Evolutionary conservation across 2,888 invertebrate genomes (phyloP).

Genomic region (Eledona agricola): DNA sequence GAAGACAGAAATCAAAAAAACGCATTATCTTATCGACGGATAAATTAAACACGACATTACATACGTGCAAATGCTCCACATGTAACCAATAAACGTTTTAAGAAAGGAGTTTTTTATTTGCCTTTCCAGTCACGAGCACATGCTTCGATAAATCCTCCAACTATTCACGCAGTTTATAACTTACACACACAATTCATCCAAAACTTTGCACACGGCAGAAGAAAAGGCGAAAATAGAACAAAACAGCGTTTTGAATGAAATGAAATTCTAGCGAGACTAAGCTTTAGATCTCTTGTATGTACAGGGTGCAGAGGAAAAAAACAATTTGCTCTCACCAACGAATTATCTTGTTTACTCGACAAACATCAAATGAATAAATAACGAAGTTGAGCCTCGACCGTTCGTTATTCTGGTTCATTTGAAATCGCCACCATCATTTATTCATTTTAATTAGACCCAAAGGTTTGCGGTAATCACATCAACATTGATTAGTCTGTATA

Average conservation of each 20-base stretch:
- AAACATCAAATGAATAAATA: conserved; percentile 17
- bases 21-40: too few species aligned
- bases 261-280: too few species aligned
- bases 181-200: conserved; percentile 24
- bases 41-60: too few species aligned
- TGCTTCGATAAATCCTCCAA: conserved; percentile 15
- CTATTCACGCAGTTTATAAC: conserved; percentile 24
- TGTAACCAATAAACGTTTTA: too few species aligned
- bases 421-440: conserved; percentile 17
- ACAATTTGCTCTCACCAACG: conserved; percentile 1
- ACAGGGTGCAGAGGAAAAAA: background rate
- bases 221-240: too few species aligned
- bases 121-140: too few species aligned
- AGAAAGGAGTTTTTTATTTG: too few species aligned
- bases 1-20: conserved; percentile 4
- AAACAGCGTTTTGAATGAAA: too few species aligned
- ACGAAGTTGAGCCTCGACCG: conserved; percentile 7
- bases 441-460: conserved; percentile 23
- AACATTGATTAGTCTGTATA: conserved; percentile 11
- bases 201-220: conserved; percentile 21
- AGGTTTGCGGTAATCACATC: conserved; percentile 20
- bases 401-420: conserved; percentile 18
- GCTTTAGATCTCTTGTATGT: too few species aligned
- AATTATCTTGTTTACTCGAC: conserved; percentile 18
- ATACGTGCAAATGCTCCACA: too few species aligned